A percentile compares a stretch with the other conserved stretches of the same genome.
phyloP scores from a whole-genome alignment of 1,140 invertebrate genomes.

The Zaprionus capensis region DNA sequence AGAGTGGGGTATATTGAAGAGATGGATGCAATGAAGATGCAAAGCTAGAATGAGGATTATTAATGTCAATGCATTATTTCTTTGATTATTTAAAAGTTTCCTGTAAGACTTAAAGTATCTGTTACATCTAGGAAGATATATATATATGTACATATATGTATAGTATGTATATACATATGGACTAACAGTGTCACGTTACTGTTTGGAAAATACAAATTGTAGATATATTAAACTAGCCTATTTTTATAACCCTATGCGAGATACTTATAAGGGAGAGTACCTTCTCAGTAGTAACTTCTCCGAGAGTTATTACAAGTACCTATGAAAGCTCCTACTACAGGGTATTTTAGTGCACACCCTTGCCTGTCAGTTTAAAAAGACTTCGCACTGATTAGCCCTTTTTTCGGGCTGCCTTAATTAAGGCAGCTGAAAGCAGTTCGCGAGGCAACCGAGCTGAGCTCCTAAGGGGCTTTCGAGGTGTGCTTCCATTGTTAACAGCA shows the following conservation, averaged over 20 bases:
- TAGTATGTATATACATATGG: too few species aligned
- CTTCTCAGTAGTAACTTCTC: too few species aligned
- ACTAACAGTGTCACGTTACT: too few species aligned
- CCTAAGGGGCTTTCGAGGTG: constrained; percentile 6
- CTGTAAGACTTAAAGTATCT: not conserved
- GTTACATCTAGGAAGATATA: not conserved
- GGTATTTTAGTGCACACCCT: not conserved
- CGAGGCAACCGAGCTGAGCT: not conserved
- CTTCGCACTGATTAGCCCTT: constrained; percentile 8
- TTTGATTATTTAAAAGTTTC: too few species aligned
- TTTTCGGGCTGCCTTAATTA: constrained; percentile 25
- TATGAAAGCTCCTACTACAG: not conserved
- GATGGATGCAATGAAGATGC: too few species aligned
- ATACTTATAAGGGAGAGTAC: too few species aligned
- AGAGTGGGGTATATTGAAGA: not conserved
- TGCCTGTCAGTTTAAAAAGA: not conserved
- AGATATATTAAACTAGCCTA: too few species aligned
- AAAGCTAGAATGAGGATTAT: too few species aligned
- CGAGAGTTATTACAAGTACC: too few species aligned
- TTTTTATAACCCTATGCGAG: too few species aligned
- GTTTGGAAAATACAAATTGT: too few species aligned
- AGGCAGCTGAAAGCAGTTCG: constrained; percentile 1
- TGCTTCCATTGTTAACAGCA: not conserved
- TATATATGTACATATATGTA: not conserved
- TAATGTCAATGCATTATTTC: too few species aligned